Conservation (phyloP, 2,888 invertebrate species). For the Drosophila crucigera region DNA sequence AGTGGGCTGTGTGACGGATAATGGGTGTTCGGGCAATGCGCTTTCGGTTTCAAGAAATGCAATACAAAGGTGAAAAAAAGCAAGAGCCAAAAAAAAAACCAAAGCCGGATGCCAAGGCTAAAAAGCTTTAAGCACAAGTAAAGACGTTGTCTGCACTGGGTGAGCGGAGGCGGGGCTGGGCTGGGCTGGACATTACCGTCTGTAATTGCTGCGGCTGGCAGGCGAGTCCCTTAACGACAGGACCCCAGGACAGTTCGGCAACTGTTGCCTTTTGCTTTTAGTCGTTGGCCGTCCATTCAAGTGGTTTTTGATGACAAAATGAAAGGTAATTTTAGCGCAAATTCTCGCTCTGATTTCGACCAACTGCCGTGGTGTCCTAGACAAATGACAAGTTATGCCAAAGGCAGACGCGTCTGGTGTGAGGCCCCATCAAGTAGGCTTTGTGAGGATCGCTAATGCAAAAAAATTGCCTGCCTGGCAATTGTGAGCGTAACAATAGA, state of each 20-base stretch:
- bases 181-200: conserved; percentile 64
- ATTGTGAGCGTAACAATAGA: conserved; percentile 29
- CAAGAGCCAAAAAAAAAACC: conserved; percentile 43
- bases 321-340: conserved; percentile 84
- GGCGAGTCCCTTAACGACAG: conserved; percentile 62
- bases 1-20: conserved; percentile 14
- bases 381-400: conserved; percentile 80
- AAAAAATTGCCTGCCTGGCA: conserved; percentile 55
- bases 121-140: conserved; percentile 66
- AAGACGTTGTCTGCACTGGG: conserved; percentile 32
- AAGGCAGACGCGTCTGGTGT: conserved; percentile 46
- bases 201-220: conserved; percentile 75
- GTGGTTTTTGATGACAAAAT: conserved; percentile 84
- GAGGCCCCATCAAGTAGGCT: conserved; percentile 59
- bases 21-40: conserved; percentile 50
- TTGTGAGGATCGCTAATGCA: conserved; percentile 57
- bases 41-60: conserved; percentile 78
- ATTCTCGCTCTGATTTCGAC: conserved; percentile 63
- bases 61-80: conserved; percentile 51
- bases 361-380: conserved; percentile 55
- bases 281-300: conserved; percentile 69
- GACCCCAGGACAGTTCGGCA: conserved; percentile 23
- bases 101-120: conserved; percentile 65
- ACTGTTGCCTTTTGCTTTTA: conserved; percentile 41
- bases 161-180: conserved; percentile 4